Evolutionary conservation across 2,888 invertebrate genomes (phyloP), one percentile per base, ranked within the genome.

Genomic region (Monochamus alternatus): DNA sequence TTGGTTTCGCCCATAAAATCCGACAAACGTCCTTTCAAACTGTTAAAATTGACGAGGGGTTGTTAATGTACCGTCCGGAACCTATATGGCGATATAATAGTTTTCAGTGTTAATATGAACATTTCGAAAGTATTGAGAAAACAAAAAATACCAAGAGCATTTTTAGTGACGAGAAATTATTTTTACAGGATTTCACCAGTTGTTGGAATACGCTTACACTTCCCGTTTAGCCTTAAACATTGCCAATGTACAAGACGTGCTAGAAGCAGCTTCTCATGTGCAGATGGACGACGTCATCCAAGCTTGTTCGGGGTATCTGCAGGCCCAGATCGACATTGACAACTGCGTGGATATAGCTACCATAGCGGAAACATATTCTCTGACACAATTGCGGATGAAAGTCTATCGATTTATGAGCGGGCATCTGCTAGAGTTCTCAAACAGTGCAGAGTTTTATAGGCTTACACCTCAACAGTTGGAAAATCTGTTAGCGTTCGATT

Each of bases 301-400:
- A 77, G 92, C 93, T 0, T 94, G 94, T 85, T 92, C 93, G 0
- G 90, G 90, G 77, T 94, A 92, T 83, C 87, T 94, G 32, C 90
- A 92, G 87, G 89, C 91, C n/a, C 93, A 93, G 85, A 89, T 94
- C 7, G 92, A 93, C 85, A 88, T 93, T 76, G 93, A 94, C 73
- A 94, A 94, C 86, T 94, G 94, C 86, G 91, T 93, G n/a, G 93
- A 94, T 83, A 92, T 94, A 77, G 92, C 92, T 1, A 92, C 92
- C 32, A 90, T 94, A 81, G 93, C 94, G 0, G 94, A 94, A 86
- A 91, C 92, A 3, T 94, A 94, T 87, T 92, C 92, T 0, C 88
- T 94, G 72, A 87, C 90, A 71, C 90, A 91, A 65, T 87, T 95
- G 44, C 90, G 91, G 75, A 90, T 90, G 80, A 90, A 91, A 79